Conservation (phyloP, 1,140 invertebrate genomes). For the Diabrotica undecimpunctata region DNA sequence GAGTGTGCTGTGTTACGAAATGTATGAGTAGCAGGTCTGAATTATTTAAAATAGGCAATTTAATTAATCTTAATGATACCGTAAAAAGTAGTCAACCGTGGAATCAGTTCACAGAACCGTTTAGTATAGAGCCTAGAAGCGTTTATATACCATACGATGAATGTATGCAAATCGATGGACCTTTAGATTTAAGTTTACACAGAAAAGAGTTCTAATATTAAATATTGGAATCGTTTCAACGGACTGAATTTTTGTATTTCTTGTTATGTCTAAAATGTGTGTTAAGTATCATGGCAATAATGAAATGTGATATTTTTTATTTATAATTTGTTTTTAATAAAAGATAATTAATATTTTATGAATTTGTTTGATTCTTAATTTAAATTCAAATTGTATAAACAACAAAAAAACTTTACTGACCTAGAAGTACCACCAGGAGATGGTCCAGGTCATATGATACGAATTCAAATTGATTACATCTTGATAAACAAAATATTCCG, state of each 20-base stretch:
- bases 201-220: neutral
- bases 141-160: conserved; percentile 20
- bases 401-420: too few relatives aligned
- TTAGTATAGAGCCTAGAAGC: conserved; percentile 7
- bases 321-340: conserved; percentile 3
- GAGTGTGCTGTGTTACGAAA: conserved; percentile 21
- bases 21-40: conserved; percentile 19
- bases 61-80: conserved; percentile 30
- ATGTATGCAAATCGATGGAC: conserved; percentile 29
- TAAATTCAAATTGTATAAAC: too few relatives aligned
- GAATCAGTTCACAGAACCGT: conserved; percentile 23
- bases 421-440: too few relatives aligned
- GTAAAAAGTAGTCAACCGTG: conserved; percentile 15
- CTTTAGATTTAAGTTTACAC: conserved; percentile 36
- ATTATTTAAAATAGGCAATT: conserved; percentile 25
- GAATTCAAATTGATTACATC: too few relatives aligned
- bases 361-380: too few relatives aligned
- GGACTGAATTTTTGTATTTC: neutral
- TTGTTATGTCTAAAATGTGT: neutral
- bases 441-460: too few relatives aligned
- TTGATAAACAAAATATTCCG: too few relatives aligned
- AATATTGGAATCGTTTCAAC: neutral
- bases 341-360: neutral
- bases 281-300: conserved; percentile 6
- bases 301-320: conserved; percentile 6